phyloP scores from a whole-genome alignment of 1,140 invertebrate species.

The Lepidurus packardi region DNA sequence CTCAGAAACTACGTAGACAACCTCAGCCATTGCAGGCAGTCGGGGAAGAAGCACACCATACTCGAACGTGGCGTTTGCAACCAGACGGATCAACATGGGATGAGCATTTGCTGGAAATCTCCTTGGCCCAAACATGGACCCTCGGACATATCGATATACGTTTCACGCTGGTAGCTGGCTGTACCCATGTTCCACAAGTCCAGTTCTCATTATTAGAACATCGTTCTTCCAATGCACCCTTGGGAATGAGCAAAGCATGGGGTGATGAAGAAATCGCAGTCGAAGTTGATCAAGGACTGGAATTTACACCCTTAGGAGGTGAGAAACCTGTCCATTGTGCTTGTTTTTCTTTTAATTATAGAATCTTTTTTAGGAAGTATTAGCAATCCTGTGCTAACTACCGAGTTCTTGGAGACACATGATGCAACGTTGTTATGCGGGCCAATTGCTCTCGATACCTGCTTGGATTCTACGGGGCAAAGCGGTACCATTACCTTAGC shows the following conservation, averaged over 20 bases:
- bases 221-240: background rate
- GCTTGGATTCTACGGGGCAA: constrained; percentile 75
- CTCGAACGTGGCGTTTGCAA: constrained; percentile 77
- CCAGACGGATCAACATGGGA: constrained; percentile 82
- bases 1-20: constrained; percentile 74
- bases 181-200: constrained; percentile 53
- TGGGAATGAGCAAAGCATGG: constrained; percentile 1
- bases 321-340: background rate
- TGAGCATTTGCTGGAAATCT: constrained; percentile 84
- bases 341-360: background rate
- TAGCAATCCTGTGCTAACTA: constrained; percentile 64
- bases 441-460: constrained; percentile 70
- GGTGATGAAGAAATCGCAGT: background rate
- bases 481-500: constrained; percentile 76
- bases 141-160: constrained; percentile 82
- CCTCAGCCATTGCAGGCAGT: constrained; percentile 64
- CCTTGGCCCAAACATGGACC: constrained; percentile 62
- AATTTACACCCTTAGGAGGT: constrained; percentile 5
- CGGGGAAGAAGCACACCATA: constrained; percentile 65
- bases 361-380: background rate
- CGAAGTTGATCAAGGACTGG: constrained; percentile 6
- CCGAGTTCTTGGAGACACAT: constrained; percentile 74
- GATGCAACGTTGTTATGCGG: constrained; percentile 85
- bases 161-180: constrained; percentile 70
- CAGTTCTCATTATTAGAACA: constrained; percentile 53